Conservation (phyloP, 2,113 vertebrate species). For the Clarias magur region DNA sequence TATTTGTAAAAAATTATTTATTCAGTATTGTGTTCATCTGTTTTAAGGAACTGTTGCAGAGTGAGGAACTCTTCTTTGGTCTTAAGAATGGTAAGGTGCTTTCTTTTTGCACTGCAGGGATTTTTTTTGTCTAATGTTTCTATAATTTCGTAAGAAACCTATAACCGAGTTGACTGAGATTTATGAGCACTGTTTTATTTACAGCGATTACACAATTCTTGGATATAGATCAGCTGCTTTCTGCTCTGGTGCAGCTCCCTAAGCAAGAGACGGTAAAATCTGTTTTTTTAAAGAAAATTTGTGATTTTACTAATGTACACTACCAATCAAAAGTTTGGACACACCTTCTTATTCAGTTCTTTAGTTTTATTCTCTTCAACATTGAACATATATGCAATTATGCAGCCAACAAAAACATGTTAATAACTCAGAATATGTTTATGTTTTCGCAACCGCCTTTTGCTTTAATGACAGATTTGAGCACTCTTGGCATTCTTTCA, state of each 20-base stretch:
- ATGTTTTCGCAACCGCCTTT: no score
- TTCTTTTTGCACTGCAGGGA: background rate
- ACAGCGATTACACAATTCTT: slow-evolving; percentile 90
- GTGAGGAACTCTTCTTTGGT: slow-evolving; percentile 90
- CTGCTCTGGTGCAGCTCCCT: slow-evolving; percentile 91
- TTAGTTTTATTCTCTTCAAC: no score
- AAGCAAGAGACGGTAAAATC: slow-evolving; percentile 89
- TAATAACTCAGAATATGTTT: no score
- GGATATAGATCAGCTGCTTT: slow-evolving; percentile 94
- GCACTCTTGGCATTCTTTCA: no score
- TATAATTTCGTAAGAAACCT: background rate
- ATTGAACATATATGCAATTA: no score
- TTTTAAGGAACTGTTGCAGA: slow-evolving; percentile 80
- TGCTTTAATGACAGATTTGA: no score
- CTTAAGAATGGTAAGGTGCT: slow-evolving; percentile 81
- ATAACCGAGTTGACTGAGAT: background rate
- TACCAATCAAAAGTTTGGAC: no score
- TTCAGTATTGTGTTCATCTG: background rate
- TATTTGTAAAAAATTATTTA: background rate
- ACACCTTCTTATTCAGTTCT: no score
- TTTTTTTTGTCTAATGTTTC: background rate
- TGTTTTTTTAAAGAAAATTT: background rate
- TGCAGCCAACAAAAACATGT: no score
- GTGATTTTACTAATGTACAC: no score
- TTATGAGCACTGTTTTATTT: slow-evolving; percentile 57